phyloP scores from a whole-genome alignment of 2,113 vertebrate species.

The Eurystomus gularis region DNA sequence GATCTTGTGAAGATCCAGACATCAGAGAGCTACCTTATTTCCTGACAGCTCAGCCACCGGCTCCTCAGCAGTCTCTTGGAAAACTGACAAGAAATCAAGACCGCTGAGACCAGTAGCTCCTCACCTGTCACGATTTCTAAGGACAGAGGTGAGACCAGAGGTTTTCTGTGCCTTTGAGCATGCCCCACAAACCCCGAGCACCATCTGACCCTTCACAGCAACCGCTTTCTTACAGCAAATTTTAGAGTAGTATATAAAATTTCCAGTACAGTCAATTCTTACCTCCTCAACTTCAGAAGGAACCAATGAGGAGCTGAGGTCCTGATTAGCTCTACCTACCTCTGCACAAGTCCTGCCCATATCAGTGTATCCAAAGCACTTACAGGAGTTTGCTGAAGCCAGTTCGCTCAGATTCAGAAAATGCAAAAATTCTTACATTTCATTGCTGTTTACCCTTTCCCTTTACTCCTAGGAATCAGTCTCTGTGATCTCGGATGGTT shows the following conservation, averaged over 20 bases:
- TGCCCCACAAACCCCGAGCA: accelerated
- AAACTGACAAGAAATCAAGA: neutral
- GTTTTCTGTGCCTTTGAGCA: neutral
- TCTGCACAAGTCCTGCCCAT: neutral
- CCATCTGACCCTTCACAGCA: neutral
- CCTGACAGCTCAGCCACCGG: neutral
- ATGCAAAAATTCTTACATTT: neutral
- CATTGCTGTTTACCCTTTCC: neutral
- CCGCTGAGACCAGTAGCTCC: neutral
- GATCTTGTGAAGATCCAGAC: neutral
- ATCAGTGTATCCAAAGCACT: neutral
- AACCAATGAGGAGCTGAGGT: neutral
- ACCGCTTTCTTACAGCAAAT: neutral
- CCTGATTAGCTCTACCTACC: neutral
- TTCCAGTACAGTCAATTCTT: neutral
- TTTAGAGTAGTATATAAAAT: neutral
- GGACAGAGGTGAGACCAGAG: neutral
- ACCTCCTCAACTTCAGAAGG: neutral
- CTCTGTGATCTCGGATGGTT: neutral
- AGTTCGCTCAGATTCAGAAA: neutral
- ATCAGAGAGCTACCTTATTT: neutral
- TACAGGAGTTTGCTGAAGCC: neutral
- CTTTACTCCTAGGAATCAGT: neutral
- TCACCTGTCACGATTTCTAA: neutral
- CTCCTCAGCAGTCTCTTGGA: neutral